Evolutionary conservation across 2,797 vertebrate genomes (phyloP), one percentile per base, ranked within the genome.

Genomic region (Phataginus tricuspis): DNA sequence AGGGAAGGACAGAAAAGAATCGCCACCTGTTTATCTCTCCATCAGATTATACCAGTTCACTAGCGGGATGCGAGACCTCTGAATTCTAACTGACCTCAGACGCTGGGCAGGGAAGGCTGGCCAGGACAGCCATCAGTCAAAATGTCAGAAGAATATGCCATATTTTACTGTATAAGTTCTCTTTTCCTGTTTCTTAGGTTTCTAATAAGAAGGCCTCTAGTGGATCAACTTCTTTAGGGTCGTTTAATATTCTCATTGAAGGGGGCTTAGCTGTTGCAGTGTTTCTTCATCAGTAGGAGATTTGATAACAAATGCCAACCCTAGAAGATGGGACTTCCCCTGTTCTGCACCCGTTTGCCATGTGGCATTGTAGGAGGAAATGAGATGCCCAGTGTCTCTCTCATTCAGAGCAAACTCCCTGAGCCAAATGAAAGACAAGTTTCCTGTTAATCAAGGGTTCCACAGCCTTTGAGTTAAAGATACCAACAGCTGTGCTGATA

Each of bases 41-140:
- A 53, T 95, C 96, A 98, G 96, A 97, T 98, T 97, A 97, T 86
- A 96, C 97, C 96, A 97, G 71, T 92, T 96, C 96, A 95, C 93
- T 95, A 97, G 94, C 90, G 94, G 91, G 97, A 95, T 97, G 92
- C 27, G 83, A 95, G 97, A 98, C 97, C 91, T 64, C 84, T 13
- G 82, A 97, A 97, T 98, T 93, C 89, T 97, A 96, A 97, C 42
- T 98, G 97, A 98, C 91, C 96, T 96, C 89, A 96, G 88, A 93
- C 72, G 51, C 19, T 63, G 53, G 86, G 69, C 74, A 66, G 27
- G 94, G 86, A 97, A 95, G 94, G 93, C 97, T 69, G 92, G 85
- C 59, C 78, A 95, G 95, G 93, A 78, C 68, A 92, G 95, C 91
- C 98, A 98, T 92, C 96, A 74, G 21, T n/a, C 59, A 31, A 34